Evolutionary conservation across 2,113 vertebrate species (phyloP).

Genomic region (Nymphicus hollandicus): DNA sequence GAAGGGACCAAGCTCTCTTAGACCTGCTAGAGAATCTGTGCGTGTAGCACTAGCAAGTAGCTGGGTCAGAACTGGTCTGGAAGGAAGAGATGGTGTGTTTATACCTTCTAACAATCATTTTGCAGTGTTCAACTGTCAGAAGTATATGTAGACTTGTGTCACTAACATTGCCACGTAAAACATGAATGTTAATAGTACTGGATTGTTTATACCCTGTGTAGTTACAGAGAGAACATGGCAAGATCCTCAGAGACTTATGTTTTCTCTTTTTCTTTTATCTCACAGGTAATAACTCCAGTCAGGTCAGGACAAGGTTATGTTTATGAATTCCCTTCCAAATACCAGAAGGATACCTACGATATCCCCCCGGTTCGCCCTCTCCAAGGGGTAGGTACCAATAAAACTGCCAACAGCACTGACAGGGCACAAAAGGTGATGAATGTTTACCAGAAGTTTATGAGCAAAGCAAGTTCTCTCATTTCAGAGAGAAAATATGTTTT

Average conservation of each 20-base stretch:
- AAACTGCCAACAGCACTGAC: background rate
- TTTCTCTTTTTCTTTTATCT: conserved; percentile 41
- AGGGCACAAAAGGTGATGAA: conserved; percentile 13
- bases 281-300: conserved; percentile 89
- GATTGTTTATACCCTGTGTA: background rate
- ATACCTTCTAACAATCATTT: background rate
- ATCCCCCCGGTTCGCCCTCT: conserved; percentile 81
- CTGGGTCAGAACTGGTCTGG: background rate
- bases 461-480: conserved; percentile 32
- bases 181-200: background rate
- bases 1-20: background rate
- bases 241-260: background rate
- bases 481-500: conserved; percentile 12
- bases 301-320: conserved; percentile 87
- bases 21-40: background rate
- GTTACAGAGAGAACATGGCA: background rate
- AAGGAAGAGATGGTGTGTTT: background rate
- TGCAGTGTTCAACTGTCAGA: background rate
- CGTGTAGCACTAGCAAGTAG: background rate
- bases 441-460: conserved; percentile 11
- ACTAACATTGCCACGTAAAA: background rate
- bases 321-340: conserved; percentile 81
- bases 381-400: conserved; percentile 85
- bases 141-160: background rate
- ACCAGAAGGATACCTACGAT: conserved; percentile 89